Evolutionary conservation across 2,113 vertebrate genomes (phyloP).

Genomic region (Lagopus leucura): DNA sequence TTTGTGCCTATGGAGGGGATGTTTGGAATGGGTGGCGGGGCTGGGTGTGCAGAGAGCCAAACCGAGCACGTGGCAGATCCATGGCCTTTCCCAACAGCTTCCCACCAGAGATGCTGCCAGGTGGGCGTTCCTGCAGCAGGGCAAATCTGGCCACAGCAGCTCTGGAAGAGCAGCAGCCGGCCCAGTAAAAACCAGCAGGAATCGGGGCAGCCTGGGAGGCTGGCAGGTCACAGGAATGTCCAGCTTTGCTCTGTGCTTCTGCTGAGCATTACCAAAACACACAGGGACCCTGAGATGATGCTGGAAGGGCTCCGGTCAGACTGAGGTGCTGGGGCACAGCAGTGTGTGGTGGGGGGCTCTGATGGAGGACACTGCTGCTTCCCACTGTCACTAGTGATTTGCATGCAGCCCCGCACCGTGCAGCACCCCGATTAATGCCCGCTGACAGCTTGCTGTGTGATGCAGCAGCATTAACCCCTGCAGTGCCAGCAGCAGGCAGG

Average conservation of each 20-base stretch:
- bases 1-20: neutral
- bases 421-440: neutral
- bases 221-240: rapidly evolving
- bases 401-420: neutral
- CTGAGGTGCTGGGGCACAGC: neutral
- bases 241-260: neutral
- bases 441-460: neutral
- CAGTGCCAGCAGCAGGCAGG: rapidly evolving
- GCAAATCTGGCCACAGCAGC: neutral
- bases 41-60: neutral
- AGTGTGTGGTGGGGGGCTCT: no score
- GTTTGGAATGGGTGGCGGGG: neutral
- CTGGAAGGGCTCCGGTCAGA: neutral
- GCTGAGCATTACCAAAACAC: rapidly evolving
- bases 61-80: neutral
- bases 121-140: neutral
- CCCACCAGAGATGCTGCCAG: neutral
- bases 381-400: neutral
- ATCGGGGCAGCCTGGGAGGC: neutral
- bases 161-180: rapidly evolving
- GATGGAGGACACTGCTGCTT: neutral
- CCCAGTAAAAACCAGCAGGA: neutral
- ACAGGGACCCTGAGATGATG: no score
- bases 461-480: neutral
- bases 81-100: rapidly evolving